phyloP scores from a whole-genome alignment of 1,140 invertebrate species.

The Drosophila ercepeae region DNA sequence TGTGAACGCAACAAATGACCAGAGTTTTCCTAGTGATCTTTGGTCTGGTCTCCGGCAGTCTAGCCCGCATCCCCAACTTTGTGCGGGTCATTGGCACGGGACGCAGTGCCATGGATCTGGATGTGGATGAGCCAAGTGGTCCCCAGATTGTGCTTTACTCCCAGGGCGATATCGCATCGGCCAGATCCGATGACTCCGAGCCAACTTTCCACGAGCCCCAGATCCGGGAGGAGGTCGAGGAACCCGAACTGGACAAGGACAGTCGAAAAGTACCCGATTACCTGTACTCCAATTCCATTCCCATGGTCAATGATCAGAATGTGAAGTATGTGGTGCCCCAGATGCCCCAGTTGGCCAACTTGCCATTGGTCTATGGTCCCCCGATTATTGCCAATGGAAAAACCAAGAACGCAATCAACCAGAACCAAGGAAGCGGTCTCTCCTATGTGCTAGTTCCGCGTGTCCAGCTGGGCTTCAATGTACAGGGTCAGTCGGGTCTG shows the following conservation, averaged over 20 bases:
- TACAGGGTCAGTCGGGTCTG: conserved; percentile 55
- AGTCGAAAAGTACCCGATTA: conserved; percentile 75
- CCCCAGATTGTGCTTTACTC: conserved; percentile 58
- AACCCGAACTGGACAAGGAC: conserved; percentile 56
- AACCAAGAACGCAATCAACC: conserved; percentile 23
- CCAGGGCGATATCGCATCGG: conserved; percentile 16
- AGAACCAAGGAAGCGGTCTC: conserved; percentile 21
- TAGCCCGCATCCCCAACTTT: conserved; percentile 31
- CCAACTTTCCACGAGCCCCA: conserved; percentile 57
- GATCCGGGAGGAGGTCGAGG: conserved; percentile 40
- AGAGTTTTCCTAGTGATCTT: conserved; percentile 32
- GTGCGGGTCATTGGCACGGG: conserved; percentile 24
- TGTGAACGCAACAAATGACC: neutral
- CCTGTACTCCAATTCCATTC: conserved; percentile 72
- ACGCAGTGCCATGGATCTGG: conserved; percentile 22
- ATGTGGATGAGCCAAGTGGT: conserved; percentile 5
- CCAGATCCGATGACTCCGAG: conserved; percentile 26
- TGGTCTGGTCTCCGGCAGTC: conserved; percentile 11
- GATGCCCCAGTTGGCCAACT: conserved; percentile 56
- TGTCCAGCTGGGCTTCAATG: conserved; percentile 61
- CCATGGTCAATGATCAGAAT: conserved; percentile 69
- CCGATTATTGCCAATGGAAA: conserved; percentile 17
- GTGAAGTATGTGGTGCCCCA: conserved; percentile 69
- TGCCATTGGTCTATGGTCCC: conserved; percentile 58
- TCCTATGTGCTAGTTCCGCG: conserved; percentile 57